Evolutionary conservation across 1,140 invertebrate genomes (phyloP).

Genomic region (Latrodectus geometricus): DNA sequence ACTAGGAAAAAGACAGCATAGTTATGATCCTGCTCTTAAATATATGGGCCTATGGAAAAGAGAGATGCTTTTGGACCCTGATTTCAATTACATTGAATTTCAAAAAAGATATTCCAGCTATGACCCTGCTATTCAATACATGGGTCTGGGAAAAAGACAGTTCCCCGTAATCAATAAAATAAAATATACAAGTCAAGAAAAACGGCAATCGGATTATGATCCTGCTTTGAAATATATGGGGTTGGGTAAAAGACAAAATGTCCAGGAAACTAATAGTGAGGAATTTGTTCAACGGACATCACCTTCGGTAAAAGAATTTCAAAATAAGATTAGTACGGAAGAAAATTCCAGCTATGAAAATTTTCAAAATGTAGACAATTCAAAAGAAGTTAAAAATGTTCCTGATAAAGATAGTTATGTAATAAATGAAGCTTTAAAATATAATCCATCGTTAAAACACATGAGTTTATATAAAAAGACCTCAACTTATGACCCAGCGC

Average conservation of each 20-base stretch:
- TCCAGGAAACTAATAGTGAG: conserved; percentile 22
- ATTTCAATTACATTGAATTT: too few species aligned
- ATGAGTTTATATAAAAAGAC: background rate
- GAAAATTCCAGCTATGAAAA: conserved; percentile 8
- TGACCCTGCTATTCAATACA: conserved; percentile 16
- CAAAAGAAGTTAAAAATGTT: conserved; percentile 2
- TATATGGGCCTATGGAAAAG: conserved; percentile 40
- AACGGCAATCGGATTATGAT: conserved; percentile 10
- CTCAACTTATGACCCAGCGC: conserved; percentile 6
- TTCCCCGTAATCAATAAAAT: background rate
- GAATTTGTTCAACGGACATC: background rate
- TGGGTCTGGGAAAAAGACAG: conserved; percentile 32
- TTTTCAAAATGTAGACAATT: conserved; percentile 33
- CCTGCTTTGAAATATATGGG: conserved; percentile 45
- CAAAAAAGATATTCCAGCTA: conserved; percentile 7
- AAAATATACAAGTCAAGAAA: conserved; percentile 5
- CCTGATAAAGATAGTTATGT: background rate
- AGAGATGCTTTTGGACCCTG: background rate
- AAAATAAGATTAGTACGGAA: background rate
- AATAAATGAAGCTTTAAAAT: background rate
- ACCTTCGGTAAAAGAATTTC: background rate
- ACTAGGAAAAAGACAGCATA: conserved; percentile 35
- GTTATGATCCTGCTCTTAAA: conserved; percentile 38
- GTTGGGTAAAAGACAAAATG: conserved; percentile 5
- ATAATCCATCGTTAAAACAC: background rate